phyloP scores from a whole-genome alignment of 2,888 invertebrate species.

The Sarcophaga subvicina region DNA sequence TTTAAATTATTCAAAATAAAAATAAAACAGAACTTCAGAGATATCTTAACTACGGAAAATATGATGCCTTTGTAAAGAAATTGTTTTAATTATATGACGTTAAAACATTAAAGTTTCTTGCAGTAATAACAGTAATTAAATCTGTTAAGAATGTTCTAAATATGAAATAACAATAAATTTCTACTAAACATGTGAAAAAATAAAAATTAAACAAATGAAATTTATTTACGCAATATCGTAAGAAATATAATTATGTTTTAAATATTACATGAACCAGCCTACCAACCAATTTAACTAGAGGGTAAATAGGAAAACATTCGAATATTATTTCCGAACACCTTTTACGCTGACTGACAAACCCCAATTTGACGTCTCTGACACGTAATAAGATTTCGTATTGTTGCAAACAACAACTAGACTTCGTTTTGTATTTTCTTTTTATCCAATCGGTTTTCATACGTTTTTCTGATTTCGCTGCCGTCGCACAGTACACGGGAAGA shows the following conservation, averaged over 20 bases:
- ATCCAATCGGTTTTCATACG: conserved; percentile 54
- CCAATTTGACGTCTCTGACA: conserved; percentile 64
- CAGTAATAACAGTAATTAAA: background rate
- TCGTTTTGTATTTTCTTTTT: conserved; percentile 56
- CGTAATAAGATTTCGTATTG: conserved; percentile 58
- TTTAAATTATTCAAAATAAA: too few species aligned
- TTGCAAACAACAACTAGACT: conserved; percentile 42
- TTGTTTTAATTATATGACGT: too few species aligned
- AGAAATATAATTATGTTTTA: background rate
- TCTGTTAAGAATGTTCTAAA: background rate
- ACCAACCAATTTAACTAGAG: background rate
- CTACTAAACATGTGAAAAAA: background rate
- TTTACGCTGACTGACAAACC: conserved; percentile 39
- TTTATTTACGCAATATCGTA: background rate
- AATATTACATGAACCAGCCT: background rate
- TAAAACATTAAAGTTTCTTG: too few species aligned
- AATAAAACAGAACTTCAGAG: too few species aligned
- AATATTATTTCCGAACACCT: conserved; percentile 40
- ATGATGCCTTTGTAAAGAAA: too few species aligned
- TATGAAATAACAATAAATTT: conserved; percentile 1
- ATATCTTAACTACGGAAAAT: too few species aligned
- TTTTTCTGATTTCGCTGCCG: conserved; percentile 53
- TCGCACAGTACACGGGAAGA: conserved; percentile 25
- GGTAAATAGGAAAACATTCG: background rate
- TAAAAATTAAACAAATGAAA: background rate